Percentiles rank a stretch among this genome's conserved stretches.
Evolutionary conservation across 1,140 invertebrate genomes (phyloP).

Genomic region (Pseudomyrmex dendroicus): DNA sequence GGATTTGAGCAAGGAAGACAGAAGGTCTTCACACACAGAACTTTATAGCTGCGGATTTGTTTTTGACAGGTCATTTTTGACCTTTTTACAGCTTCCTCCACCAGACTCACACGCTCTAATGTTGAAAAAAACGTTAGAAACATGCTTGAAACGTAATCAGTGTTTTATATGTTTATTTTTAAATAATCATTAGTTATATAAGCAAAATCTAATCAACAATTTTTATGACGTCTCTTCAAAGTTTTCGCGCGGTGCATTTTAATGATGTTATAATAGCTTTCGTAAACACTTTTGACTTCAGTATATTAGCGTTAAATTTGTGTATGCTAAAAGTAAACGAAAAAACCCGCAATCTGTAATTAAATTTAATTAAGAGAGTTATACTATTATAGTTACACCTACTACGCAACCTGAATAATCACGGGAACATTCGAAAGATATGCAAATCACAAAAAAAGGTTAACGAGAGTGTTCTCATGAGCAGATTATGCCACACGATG

Average conservation of each 20-base stretch:
- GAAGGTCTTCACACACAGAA: too few species aligned
- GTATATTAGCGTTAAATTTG: background rate
- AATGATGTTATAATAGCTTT: background rate
- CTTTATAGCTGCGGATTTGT: background rate
- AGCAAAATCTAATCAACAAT: too few species aligned
- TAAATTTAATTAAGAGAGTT: slow-evolving; percentile 49
- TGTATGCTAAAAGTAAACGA: background rate
- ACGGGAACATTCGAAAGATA: slow-evolving; percentile 51
- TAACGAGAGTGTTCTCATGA: slow-evolving; percentile 58
- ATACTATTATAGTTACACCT: background rate
- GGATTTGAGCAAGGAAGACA: too few species aligned
- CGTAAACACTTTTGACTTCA: background rate
- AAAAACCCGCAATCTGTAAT: slow-evolving; percentile 24
- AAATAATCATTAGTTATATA: too few species aligned
- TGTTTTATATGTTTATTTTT: too few species aligned
- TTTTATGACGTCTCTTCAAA: too few species aligned
- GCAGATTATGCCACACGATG: slow-evolving; percentile 31
- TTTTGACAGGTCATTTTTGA: background rate
- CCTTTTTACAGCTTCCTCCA: background rate
- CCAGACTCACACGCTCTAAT: too few species aligned
- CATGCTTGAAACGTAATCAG: too few species aligned
- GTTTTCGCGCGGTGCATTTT: too few species aligned
- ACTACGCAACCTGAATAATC: slow-evolving; percentile 35
- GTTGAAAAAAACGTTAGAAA: too few species aligned
- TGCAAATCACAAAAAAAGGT: slow-evolving; percentile 44